These are phyloP conservation scores for Dexiosoma caninum DNA, from an alignment of 2,888 invertebrate genomes.

Conservation along the genomic window DNA sequence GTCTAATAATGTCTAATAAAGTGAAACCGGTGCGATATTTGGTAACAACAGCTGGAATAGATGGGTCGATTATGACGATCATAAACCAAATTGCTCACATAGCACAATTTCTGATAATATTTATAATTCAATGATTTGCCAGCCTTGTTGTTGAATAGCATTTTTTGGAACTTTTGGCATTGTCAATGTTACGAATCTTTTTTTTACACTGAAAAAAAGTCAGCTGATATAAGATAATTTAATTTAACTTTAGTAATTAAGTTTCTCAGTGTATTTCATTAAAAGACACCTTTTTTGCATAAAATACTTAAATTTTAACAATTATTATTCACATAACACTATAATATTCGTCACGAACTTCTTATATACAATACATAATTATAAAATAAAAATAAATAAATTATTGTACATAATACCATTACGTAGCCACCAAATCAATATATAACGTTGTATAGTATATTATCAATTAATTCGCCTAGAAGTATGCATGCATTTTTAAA, in stretches of 20 bases:
- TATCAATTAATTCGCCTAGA: neutral
- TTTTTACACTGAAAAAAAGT: no score
- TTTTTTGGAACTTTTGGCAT: no score
- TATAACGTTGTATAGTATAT: constrained; percentile 1
- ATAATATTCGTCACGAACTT: neutral
- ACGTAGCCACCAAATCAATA: neutral
- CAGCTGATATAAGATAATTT: no score
- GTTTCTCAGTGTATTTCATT: constrained; percentile 26
- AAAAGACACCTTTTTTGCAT: neutral
- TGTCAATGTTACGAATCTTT: no score
- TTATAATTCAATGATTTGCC: no score
- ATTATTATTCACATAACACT: constrained; percentile 13
- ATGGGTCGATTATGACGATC: no score
- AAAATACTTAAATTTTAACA: neutral
- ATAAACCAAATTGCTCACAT: no score
- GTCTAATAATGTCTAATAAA: no score
- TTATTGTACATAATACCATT: neutral
- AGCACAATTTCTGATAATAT: no score
- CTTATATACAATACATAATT: neutral
- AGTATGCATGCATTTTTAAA: constrained; percentile 13
- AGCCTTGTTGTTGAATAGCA: no score
- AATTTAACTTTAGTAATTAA: neutral
- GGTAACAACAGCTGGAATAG: no score
- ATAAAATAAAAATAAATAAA: neutral
- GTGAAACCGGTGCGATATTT: no score